Percentiles rank a stretch among this genome's conserved stretches.
Evolutionary conservation across 2,888 invertebrate genomes (phyloP).

Genomic region (Dorcus parallelipipedus): DNA sequence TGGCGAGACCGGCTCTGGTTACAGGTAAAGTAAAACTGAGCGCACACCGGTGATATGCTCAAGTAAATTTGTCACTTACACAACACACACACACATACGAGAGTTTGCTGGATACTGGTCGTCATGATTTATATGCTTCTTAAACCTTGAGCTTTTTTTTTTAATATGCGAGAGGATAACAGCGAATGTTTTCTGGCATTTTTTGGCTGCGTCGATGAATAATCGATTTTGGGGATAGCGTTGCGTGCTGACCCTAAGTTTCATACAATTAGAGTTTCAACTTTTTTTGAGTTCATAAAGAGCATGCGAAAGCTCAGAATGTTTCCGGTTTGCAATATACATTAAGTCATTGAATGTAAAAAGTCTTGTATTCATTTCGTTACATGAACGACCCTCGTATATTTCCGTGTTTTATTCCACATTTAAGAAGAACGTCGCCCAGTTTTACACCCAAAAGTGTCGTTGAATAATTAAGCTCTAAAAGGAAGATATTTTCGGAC

Average conservation of each 20-base stretch:
- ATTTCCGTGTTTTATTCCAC: too few relatives aligned
- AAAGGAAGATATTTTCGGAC: too few relatives aligned
- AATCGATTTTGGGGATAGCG: constrained; percentile 5
- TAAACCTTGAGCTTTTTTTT: constrained; percentile 15
- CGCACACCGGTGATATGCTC: constrained; percentile 43
- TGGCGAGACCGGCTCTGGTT: constrained; percentile 38
- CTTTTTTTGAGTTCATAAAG: too few relatives aligned
- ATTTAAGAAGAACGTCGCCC: too few relatives aligned
- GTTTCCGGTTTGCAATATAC: not conserved
- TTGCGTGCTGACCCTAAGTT: too few relatives aligned
- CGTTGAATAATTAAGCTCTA: too few relatives aligned
- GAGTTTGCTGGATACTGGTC: constrained; percentile 27
- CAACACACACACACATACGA: constrained; percentile 13
- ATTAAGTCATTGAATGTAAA: too few relatives aligned
- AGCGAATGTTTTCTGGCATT: constrained; percentile 17
- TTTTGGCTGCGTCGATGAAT: constrained; percentile 8
- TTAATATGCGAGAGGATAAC: constrained; percentile 4
- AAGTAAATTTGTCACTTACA: constrained; percentile 44
- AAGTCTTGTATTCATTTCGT: too few relatives aligned
- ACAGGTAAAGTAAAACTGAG: constrained; percentile 40
- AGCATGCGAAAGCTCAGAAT: too few relatives aligned
- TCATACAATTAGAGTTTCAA: too few relatives aligned
- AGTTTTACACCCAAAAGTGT: too few relatives aligned
- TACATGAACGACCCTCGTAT: too few relatives aligned
- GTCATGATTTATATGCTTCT: constrained; percentile 34